Percentiles rank a stretch among this genome's conserved stretches.
Conservation (phyloP, 1,140 invertebrate species). For the Amyelois transitella region DNA sequence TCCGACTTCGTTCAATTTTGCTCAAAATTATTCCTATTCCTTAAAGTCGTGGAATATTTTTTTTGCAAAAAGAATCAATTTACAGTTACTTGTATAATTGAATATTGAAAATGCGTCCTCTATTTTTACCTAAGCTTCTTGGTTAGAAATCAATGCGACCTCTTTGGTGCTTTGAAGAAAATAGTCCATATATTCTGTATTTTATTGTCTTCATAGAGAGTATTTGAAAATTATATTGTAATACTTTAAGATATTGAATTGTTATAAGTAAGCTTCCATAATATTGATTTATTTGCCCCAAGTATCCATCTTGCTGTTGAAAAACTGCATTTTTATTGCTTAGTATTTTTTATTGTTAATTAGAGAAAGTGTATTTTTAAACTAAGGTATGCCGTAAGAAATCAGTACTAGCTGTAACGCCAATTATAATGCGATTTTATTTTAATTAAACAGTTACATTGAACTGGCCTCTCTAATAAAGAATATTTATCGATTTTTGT, state of each 20-base stretch:
- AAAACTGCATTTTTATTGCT: conserved; percentile 52
- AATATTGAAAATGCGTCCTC: background rate
- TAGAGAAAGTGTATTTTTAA: conserved; percentile 42
- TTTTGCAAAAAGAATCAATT: too few species aligned
- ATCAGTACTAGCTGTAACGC: conserved; percentile 35
- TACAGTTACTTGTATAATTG: too few species aligned
- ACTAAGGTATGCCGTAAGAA: conserved; percentile 40
- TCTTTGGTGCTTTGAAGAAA: conserved; percentile 49
- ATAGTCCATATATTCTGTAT: conserved; percentile 37
- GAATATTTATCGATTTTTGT: conserved; percentile 48
- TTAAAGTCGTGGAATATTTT: too few species aligned
- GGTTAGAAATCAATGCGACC: conserved; percentile 40
- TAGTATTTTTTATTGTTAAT: conserved; percentile 56
- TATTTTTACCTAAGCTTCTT: background rate
- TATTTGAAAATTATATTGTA: conserved; percentile 21
- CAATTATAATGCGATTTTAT: conserved; percentile 41
- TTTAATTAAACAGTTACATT: conserved; percentile 39
- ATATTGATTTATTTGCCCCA: conserved; percentile 21
- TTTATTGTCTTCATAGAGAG: conserved; percentile 22
- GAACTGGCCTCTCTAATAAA: conserved; percentile 68
- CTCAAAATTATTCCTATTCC: too few species aligned
- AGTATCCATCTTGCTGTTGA: conserved; percentile 41
- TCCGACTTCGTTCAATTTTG: too few species aligned
- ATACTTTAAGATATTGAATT: background rate
- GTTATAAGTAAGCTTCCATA: background rate